Evolutionary conservation across 2,797 vertebrate genomes (phyloP).

Genomic region (Phylloscopus collybita): DNA sequence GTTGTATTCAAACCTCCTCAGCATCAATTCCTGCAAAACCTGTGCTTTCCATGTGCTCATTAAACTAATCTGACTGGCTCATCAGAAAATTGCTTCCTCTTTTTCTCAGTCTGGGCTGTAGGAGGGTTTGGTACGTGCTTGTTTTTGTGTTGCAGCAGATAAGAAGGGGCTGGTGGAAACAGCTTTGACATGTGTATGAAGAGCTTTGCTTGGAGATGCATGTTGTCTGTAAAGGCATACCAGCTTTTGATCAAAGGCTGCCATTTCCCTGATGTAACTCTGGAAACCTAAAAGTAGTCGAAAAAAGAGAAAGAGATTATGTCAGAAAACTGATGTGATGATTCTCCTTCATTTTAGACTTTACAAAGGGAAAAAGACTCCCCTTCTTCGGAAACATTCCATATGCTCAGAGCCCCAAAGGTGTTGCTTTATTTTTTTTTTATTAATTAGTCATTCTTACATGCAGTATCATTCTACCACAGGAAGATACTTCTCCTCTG

Average conservation of each 20-base stretch:
- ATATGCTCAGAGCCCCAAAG: conserved; percentile 99
- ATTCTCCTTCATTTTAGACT: conserved; percentile 99
- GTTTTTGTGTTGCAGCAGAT: conserved; percentile 63
- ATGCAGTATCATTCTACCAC: conserved; percentile 33
- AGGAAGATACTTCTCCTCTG: conserved; percentile 41
- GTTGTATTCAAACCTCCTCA: conserved; percentile 54
- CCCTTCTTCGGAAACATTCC: conserved; percentile 99
- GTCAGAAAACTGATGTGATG: conserved; percentile 86
- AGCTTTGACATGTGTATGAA: conserved; percentile 65
- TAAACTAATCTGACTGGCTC: conserved; percentile 74
- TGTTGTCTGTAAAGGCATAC: conserved; percentile 79
- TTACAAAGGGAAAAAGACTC: conserved; percentile 99
- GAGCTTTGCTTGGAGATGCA: conserved; percentile 82
- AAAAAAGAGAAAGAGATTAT: conserved; percentile 65
- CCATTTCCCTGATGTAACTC: conserved; percentile 71
- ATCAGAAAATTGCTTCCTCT: conserved; percentile 66
- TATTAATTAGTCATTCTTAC: conserved; percentile 56
- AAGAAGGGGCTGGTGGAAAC: conserved; percentile 70
- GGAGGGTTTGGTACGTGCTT: conserved; percentile 69
- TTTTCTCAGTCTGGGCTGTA: conserved; percentile 56
- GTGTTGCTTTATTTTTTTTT: conserved; percentile 90
- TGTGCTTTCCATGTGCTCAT: conserved; percentile 58
- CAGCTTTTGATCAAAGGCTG: conserved; percentile 83
- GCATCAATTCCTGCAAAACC: conserved; percentile 63
- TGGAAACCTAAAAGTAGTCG: conserved; percentile 57